These are phyloP conservation scores for Archips crataeganus DNA, from an alignment of 2,888 invertebrate species.

Conservation along the genomic window DNA sequence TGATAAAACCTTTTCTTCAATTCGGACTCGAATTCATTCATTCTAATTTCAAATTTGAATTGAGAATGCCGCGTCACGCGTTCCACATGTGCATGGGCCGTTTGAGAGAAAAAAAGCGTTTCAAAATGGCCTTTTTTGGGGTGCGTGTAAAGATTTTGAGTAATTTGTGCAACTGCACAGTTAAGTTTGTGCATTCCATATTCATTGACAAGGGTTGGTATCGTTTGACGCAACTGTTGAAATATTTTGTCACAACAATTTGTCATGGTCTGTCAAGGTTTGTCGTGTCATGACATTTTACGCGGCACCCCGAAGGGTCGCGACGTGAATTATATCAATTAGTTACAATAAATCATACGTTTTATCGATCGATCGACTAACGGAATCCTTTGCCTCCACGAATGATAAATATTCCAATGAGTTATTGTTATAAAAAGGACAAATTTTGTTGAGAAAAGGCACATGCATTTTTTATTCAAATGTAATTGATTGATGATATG, in stretches of 20 bases:
- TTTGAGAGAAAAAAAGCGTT: conserved; percentile 25
- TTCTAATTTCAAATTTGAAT: conserved; percentile 69
- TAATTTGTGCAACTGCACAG: conserved; percentile 36
- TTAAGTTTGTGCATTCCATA: conserved; percentile 47
- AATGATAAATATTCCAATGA: conserved; percentile 73
- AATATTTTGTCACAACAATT: conserved; percentile 86
- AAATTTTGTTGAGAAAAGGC: conserved; percentile 46
- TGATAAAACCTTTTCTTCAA: conserved; percentile 52
- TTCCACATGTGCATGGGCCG: conserved; percentile 52
- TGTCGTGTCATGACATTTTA: conserved; percentile 74
- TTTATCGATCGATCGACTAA: conserved; percentile 71
- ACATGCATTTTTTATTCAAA: conserved; percentile 56
- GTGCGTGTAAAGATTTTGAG: conserved; percentile 16
- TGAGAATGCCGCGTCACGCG: conserved; percentile 70
- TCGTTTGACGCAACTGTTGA: conserved; percentile 80
- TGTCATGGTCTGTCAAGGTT: conserved; percentile 80
- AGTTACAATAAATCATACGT: conserved; percentile 75
- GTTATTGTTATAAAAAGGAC: conserved; percentile 51
- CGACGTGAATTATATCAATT: conserved; percentile 80
- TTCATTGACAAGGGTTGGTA: conserved; percentile 64
- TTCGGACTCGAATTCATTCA: conserved; percentile 67
- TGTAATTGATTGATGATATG: conserved; percentile 48
- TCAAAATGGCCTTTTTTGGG: conserved; percentile 26
- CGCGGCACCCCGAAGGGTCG: conserved; percentile 65
- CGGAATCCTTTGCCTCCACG: conserved; percentile 74